Base-by-base conservation (phyloP, 2,888 invertebrate species). In the Melipona beecheii region DNA sequence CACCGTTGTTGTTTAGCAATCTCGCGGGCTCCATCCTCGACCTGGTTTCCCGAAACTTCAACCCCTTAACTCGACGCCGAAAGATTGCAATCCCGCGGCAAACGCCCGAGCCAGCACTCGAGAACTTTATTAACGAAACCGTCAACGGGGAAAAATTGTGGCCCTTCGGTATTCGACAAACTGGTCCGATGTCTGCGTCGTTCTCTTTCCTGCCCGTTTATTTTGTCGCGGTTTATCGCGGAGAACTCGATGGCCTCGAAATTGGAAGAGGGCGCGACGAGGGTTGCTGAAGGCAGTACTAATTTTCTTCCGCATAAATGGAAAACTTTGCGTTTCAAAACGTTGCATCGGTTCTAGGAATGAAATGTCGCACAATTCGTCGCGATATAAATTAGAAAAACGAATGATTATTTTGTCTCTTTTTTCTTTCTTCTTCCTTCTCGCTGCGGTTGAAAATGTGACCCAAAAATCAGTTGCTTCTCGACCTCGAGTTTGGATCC, bases 151-250 rank as follows among this genome's bases (percentile, higher is more conserved):
- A 76, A 80, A 81, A 76, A 83, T 83, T 76, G 75, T 70, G 64
- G 72, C 81, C 0, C 50, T 68, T 21, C 75, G 62, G 81, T 83
- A 81, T 81, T 73, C 75, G 64, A 75, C 82, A 66, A 43, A 65
- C 24, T 31, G 68, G 49, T 43, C 70, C 70, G 70, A 81, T 75
- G 54, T 56, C 74, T n/a, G 69, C 36, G 64, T 60, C 58, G 69
- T 66, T 64, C 78, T 83, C 72, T 84, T 69, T 68, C 66, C 21
- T 36, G 21, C 50, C 36, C 24, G 1, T 64, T 70, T 27, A 27
- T 27, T 27, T 27, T 27, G 27, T 71, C 72, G 68, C 88, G 70
- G 86, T 87, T 87, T 87, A 83, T 83, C 81, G 81, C 62, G 79
- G 69, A 76, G 9, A 73, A 76, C 70, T 83, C 84, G 79, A 83